Percentiles rank a stretch among this genome's conserved stretches.
phyloP scores from a whole-genome alignment of 2,888 invertebrate genomes.

The Calliphora vomitoria region DNA sequence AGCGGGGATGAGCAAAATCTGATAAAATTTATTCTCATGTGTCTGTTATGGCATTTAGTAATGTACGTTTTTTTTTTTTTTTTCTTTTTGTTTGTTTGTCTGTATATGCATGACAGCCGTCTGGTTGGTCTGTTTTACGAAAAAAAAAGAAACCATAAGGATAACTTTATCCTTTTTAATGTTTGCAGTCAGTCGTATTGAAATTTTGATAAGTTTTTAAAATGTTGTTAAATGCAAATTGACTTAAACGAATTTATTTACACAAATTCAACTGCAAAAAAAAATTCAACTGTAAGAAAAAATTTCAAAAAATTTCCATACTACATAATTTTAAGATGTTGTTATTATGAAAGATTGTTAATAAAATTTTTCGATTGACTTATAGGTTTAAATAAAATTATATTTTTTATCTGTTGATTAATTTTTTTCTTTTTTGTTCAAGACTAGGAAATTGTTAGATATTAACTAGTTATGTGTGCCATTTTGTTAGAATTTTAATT shows the following conservation, averaged over 20 bases:
- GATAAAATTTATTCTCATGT: constrained; percentile 55
- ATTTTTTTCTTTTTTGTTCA: too few species aligned
- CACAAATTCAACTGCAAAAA: constrained; percentile 38
- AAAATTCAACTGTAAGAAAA: background rate
- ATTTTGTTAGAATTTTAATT: too few species aligned
- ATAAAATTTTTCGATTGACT: background rate
- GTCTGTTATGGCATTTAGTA: constrained; percentile 53
- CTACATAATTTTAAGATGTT: constrained; percentile 16
- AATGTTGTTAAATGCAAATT: constrained; percentile 68
- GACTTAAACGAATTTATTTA: constrained; percentile 56
- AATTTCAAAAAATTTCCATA: constrained; percentile 12
- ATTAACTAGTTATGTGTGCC: too few species aligned
- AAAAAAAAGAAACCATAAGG: background rate
- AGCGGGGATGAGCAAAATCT: background rate
- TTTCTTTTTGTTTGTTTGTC: background rate
- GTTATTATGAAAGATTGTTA: background rate
- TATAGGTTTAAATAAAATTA: too few species aligned
- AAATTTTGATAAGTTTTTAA: constrained; percentile 59
- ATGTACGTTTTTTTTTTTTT: background rate
- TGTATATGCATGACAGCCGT: background rate
- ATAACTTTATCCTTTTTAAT: constrained; percentile 62
- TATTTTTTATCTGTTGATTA: too few species aligned
- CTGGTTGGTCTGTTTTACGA: constrained; percentile 18
- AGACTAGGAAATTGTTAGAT: too few species aligned
- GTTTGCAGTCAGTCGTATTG: constrained; percentile 58